Base-by-base conservation (phyloP, 30 jellyfish, hydroid and myxozoan species). In the Aurelia sp. region DNA sequence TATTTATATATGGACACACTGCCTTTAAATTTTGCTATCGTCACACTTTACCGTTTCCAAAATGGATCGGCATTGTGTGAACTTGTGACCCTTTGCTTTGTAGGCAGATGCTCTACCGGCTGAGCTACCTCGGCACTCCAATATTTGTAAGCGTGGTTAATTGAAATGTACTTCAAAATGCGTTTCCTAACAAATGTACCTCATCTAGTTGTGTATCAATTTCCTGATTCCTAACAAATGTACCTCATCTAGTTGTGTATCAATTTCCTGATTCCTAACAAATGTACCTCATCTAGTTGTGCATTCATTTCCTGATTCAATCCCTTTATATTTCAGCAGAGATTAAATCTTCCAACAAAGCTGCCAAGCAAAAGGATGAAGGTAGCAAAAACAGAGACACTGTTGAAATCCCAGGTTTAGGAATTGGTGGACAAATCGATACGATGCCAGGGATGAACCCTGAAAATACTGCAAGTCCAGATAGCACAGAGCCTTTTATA, bases 401-500 rank as follows among this genome's bases (percentile, higher is more conserved):
- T 11, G 93, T 84, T 11, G 93, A 84, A 30, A 84, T 84, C 23
- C 93, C 93, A 27, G 93, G 93, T 0, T 63, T 73, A 20, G 93
- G 87, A 13, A 48, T 84, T 48, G 93, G 93, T 3, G 87, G 87
- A 16, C 77, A 63, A 70, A 74, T 84, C 23, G 93, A 73, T 64
- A 74, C 87, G 47, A 73, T 84, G 83, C 93, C 93, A 11, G 93
- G 87, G 13, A 59, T 84, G 77, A 50, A 62, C 70, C 47, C 57
- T 27, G 86, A 73, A 3, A 65, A 83, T 22, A 48, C 35, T 31
- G 71, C 65, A 4, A 59, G 62, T 27, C 59, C 86, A 0, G 92
- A 84, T 37, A 60, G 76, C n/a, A 82, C 85, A 11, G 91, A 82
- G 63, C 85, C 85, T 3, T 82, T 82, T 50, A 82, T 82, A 10